Conservation (phyloP, 2,888 invertebrate species). For the Thyatira batis region DNA sequence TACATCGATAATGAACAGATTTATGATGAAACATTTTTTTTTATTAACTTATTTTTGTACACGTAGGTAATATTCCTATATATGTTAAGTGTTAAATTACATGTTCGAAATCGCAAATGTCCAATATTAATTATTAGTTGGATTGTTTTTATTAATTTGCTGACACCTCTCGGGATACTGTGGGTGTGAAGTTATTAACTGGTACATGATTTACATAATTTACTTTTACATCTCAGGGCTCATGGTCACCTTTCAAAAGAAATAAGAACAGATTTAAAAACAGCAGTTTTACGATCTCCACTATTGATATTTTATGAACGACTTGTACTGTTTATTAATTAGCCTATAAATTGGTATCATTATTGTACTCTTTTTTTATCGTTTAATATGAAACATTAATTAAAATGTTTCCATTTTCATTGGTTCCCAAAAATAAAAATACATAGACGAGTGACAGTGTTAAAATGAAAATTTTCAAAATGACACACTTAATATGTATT, state of each 20-base stretch:
- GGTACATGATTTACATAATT: conserved; percentile 16
- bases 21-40: too few species aligned
- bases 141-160: conserved; percentile 18
- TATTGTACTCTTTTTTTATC: too few species aligned
- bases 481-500: neutral
- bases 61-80: too few species aligned
- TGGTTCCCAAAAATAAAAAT: too few species aligned
- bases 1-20: neutral
- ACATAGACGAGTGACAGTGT: too few species aligned
- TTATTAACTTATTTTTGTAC: too few species aligned
- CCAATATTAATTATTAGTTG: conserved; percentile 34
- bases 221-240: conserved; percentile 11
- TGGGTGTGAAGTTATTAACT: conserved; percentile 30
- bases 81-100: neutral
- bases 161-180: conserved; percentile 5
- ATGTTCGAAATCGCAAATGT: conserved; percentile 20
- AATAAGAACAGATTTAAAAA: conserved; percentile 27
- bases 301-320: conserved; percentile 17
- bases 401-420: too few species aligned
- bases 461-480: too few species aligned
- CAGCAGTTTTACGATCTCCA: conserved; percentile 20
- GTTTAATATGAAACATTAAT: too few species aligned
- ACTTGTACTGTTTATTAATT: neutral
- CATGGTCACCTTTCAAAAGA: conserved; percentile 27
- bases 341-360: too few species aligned